Percentiles rank a stretch among this genome's conserved stretches.
These are phyloP conservation scores for Gymnothorax javanicus DNA, from an alignment of 2,797 vertebrate genomes.

Conservation along the genomic window DNA sequence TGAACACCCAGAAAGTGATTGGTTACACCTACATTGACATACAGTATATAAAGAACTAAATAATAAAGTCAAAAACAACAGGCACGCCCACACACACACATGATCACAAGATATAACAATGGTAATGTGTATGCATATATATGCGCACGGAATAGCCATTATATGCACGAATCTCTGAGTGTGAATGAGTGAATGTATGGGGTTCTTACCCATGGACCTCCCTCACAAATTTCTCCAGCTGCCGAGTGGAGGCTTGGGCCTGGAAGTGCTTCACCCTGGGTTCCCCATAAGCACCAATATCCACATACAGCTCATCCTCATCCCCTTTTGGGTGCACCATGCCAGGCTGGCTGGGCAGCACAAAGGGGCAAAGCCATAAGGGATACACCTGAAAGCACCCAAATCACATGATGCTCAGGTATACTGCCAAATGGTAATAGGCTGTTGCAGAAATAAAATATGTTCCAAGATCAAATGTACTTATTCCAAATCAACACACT, in stretches of 20 bases:
- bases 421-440: too few relatives aligned
- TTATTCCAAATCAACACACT: background rate
- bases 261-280: slow-evolving; percentile 91
- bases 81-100: background rate
- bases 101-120: background rate
- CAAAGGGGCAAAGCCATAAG: slow-evolving; percentile 94
- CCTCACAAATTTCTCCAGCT: slow-evolving; percentile 94
- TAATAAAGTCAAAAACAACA: background rate
- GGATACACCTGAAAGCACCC: slow-evolving; percentile 85
- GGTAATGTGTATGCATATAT: background rate
- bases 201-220: slow-evolving; percentile 87
- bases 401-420: background rate
- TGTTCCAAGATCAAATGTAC: too few relatives aligned
- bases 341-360: slow-evolving; percentile 85
- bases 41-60: background rate
- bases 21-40: background rate
- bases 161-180: background rate
- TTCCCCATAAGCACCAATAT: slow-evolving; percentile 94
- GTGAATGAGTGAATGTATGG: background rate
- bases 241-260: slow-evolving; percentile 84
- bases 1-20: background rate
- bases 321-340: slow-evolving; percentile 94
- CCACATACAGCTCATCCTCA: slow-evolving; percentile 88
- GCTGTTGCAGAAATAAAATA: too few relatives aligned
- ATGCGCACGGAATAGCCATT: too few relatives aligned